Base-by-base conservation (phyloP, 2,888 invertebrate genomes). In the Dryocosmus kuriphilus region DNA sequence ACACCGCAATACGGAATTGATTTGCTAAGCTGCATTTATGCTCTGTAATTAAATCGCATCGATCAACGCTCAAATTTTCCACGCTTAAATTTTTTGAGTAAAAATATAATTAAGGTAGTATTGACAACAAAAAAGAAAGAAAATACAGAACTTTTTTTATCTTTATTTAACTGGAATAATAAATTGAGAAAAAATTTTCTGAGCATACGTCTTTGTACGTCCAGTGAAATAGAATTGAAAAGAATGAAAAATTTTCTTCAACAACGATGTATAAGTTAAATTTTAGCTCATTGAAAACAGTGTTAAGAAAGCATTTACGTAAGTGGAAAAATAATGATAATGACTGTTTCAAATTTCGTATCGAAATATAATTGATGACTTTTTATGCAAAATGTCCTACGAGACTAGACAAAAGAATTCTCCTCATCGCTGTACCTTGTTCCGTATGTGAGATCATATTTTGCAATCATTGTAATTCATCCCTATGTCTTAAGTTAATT, bases 271-370 rank as follows among this genome's bases (percentile, higher is more conserved):
- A 4, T 32, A 51, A 30, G n/a, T n/a, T 27, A n/a, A 71, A 51
- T 51, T 71, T 55, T 55, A 55, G 32, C 32, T 55, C 51, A 71
- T 27, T 30, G 30, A 30, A 41, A 71, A 78, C 75, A 63, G 35
- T 55, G 32, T 46, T 73, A 76, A 67, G 65, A 77, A 82, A 81
- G 85, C 85, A 83, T 85, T 83, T 83, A 83, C 76, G 80, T 79
- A 76, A n/a, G 77, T 78, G 74, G 80, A 75, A 62, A 79, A 78
- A 74, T 35, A 74, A 55, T 71, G 32, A 75, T 35, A 75, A 32
- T 71, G 51, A 71, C 71, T 71, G 51, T 11, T 71, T n/a, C 32
- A 14, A 51, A 51, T 51, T 51, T 71, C 51, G 22, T 71, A 81
- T 79, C 78, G 78, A 77, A 75, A 57, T 57, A 51, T 22, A 22